Conservation (phyloP, 2,888 invertebrate species). For the Drosophila mimetica region DNA sequence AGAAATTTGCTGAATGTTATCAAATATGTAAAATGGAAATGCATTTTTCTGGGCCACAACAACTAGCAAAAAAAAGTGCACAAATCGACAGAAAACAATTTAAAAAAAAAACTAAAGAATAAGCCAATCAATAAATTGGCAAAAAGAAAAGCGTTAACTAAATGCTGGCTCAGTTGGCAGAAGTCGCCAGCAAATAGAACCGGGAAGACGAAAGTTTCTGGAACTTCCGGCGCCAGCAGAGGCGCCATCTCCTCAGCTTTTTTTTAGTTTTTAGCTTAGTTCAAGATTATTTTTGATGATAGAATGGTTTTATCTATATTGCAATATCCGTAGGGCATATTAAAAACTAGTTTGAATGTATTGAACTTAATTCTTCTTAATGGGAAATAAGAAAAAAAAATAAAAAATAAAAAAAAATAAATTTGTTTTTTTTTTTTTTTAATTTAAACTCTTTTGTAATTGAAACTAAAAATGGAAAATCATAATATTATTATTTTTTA, state of each 20-base stretch:
- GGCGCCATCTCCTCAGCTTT: constrained; percentile 18
- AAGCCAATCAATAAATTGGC: constrained; percentile 29
- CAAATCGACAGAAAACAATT: constrained; percentile 24
- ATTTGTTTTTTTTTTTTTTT: no score
- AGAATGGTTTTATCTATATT: background rate
- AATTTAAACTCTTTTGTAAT: no score
- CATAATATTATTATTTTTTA: no score
- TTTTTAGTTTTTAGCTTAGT: constrained; percentile 14
- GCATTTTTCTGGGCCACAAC: constrained; percentile 34
- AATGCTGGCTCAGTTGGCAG: constrained; percentile 62
- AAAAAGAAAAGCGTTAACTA: constrained; percentile 37
- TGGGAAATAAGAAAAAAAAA: no score
- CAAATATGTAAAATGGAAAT: constrained; percentile 52
- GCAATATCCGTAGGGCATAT: no score
- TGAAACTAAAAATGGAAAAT: no score
- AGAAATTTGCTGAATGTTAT: constrained; percentile 62
- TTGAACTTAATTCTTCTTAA: no score
- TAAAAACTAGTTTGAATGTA: no score
- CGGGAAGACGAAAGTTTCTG: constrained; percentile 1
- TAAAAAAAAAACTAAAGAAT: constrained; percentile 13
- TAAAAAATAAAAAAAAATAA: no score
- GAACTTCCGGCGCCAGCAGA: constrained; percentile 42
- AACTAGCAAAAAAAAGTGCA: constrained; percentile 5
- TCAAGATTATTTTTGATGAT: background rate
- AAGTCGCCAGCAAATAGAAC: constrained; percentile 23